phyloP scores from a whole-genome alignment of 2,888 invertebrate species.

The Zele albiditarsus region DNA sequence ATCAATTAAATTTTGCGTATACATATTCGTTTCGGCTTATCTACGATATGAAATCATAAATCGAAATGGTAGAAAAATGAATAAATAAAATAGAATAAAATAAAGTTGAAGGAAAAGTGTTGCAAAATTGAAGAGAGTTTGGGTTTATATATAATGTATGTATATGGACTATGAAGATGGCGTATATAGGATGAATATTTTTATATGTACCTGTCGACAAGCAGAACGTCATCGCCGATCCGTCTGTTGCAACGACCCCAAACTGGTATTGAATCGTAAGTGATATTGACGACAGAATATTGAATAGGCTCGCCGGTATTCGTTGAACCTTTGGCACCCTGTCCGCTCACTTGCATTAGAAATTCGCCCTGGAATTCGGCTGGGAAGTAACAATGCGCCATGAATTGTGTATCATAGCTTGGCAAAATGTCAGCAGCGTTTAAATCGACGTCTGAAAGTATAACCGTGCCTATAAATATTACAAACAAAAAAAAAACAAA shows the following conservation, averaged over 20 bases:
- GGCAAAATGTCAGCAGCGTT: conserved; percentile 56
- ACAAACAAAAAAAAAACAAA: not conserved
- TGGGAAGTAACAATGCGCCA: conserved; percentile 78
- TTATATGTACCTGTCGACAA: conserved; percentile 76
- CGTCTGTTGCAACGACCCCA: conserved; percentile 79
- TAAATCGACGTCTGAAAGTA: conserved; percentile 51
- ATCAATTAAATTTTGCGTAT: not conserved
- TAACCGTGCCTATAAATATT: conserved; percentile 34
- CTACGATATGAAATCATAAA: not conserved
- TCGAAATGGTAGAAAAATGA: not conserved
- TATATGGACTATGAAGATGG: not conserved
- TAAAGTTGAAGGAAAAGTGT: not conserved
- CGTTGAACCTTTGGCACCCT: conserved; percentile 64
- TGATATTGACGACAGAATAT: conserved; percentile 78
- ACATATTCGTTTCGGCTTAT: not conserved
- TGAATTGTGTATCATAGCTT: conserved; percentile 61
- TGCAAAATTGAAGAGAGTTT: not conserved
- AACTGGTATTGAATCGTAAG: conserved; percentile 78
- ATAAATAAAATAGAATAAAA: conserved; percentile 13
- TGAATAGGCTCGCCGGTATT: conserved; percentile 75
- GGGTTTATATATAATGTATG: not conserved
- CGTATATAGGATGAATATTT: not conserved
- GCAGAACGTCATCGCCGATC: conserved; percentile 77
- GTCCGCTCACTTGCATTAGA: conserved; percentile 75
- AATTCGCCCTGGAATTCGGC: conserved; percentile 80